Percentiles rank a stretch among this genome's conserved stretches.
phyloP scores from a whole-genome alignment of 2,888 invertebrate genomes.

The Bombyx huttoni region DNA sequence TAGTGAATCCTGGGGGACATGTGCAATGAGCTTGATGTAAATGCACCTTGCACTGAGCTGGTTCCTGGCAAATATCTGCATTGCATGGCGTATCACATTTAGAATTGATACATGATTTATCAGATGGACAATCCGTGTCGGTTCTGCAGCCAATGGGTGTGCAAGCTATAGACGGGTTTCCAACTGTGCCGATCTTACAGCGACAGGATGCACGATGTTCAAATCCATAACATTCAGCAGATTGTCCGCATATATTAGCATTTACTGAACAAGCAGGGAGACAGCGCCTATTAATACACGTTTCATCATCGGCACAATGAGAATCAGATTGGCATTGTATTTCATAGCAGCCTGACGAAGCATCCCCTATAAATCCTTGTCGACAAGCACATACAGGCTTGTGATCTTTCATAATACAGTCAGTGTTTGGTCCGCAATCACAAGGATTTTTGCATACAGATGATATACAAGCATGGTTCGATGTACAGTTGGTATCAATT shows the following conservation, averaged over 20 bases:
- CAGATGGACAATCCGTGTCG: slow-evolving; percentile 85
- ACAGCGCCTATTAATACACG: slow-evolving; percentile 87
- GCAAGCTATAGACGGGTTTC: slow-evolving; percentile 85
- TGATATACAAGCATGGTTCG: slow-evolving; percentile 84
- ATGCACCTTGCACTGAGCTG: slow-evolving; percentile 83
- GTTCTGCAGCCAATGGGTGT: slow-evolving; percentile 84
- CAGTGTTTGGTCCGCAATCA: slow-evolving; percentile 86
- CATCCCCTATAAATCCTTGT: slow-evolving; percentile 87
- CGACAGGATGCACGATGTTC: slow-evolving; percentile 88
- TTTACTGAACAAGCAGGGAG: slow-evolving; percentile 84
- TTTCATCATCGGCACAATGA: slow-evolving; percentile 86
- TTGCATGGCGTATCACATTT: slow-evolving; percentile 86
- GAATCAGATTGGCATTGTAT: slow-evolving; percentile 80
- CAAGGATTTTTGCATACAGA: slow-evolving; percentile 88
- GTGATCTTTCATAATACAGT: slow-evolving; percentile 87
- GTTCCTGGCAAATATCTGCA: slow-evolving; percentile 77
- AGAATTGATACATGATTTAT: slow-evolving; percentile 85
- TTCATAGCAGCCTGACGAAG: slow-evolving; percentile 84
- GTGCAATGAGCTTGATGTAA: slow-evolving; percentile 84
- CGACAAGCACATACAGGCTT: slow-evolving; percentile 90
- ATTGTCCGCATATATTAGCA: slow-evolving; percentile 79
- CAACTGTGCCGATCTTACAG: slow-evolving; percentile 85
- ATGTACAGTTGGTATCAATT: slow-evolving; percentile 83
- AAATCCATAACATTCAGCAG: slow-evolving; percentile 84
- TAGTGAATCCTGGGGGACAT: slow-evolving; percentile 84